Conservation (phyloP, 2,797 vertebrate genomes). For the Brotula barbata region DNA sequence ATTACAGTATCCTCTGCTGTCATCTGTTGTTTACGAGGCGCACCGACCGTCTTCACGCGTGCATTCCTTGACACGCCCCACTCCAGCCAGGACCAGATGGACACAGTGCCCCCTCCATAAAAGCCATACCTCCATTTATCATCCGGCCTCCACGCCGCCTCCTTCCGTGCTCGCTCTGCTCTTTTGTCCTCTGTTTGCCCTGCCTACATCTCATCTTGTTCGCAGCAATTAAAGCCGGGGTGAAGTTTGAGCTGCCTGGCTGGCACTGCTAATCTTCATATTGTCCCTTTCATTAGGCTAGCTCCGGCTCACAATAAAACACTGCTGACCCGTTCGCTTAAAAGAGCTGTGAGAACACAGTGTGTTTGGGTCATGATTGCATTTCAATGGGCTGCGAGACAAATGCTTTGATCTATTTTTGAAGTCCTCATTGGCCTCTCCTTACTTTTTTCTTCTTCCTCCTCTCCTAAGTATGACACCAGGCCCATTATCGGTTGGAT, state of each 20-base stretch:
- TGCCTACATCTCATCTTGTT: slow-evolving; percentile 82
- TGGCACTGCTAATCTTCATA: slow-evolving; percentile 85
- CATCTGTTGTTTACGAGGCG: slow-evolving; percentile 47
- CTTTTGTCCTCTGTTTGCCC: slow-evolving; percentile 81
- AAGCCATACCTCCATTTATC: slow-evolving; percentile 56
- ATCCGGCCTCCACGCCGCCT: slow-evolving; percentile 28
- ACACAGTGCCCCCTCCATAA: slow-evolving; percentile 49
- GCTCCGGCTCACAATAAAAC: slow-evolving; percentile 83
- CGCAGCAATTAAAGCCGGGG: slow-evolving; percentile 84
- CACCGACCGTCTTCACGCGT: slow-evolving; percentile 28
- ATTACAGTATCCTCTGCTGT: slow-evolving; percentile 45
- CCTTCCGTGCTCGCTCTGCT: slow-evolving; percentile 53
- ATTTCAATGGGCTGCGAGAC: slow-evolving; percentile 80
- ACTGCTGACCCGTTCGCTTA: slow-evolving; percentile 82
- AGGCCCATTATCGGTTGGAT: slow-evolving; percentile 61
- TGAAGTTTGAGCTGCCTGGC: slow-evolving; percentile 84
- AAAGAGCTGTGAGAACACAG: slow-evolving; percentile 78
- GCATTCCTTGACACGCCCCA: slow-evolving; percentile 51
- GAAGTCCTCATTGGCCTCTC: slow-evolving; percentile 42
- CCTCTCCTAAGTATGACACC: slow-evolving; percentile 68
- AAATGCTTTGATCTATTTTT: slow-evolving; percentile 85
- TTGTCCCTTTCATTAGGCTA: slow-evolving; percentile 89
- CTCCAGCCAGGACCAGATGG: slow-evolving; percentile 46
- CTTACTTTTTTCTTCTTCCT: slow-evolving; percentile 19
- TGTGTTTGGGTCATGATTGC: slow-evolving; percentile 84